A percentile compares a stretch with the other conserved stretches of the same genome.
phyloP scores from a whole-genome alignment of 2,797 vertebrate species.

The Acridotheres tristis region DNA sequence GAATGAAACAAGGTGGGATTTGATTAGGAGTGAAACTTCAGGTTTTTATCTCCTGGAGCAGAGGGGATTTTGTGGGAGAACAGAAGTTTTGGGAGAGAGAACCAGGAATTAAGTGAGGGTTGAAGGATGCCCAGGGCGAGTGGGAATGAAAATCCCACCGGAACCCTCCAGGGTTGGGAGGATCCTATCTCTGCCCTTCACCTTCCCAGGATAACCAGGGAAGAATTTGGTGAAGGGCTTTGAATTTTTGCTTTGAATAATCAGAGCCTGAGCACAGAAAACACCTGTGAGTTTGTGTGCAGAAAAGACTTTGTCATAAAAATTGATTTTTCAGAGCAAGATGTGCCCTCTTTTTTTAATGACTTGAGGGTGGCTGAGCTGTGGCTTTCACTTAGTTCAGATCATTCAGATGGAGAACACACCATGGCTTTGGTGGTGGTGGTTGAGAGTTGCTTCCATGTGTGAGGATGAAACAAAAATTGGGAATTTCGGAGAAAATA shows the following conservation, averaged over 20 bases:
- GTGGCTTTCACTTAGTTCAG: not conserved
- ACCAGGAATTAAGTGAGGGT: not conserved
- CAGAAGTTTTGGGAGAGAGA: not conserved
- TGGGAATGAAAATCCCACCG: not conserved
- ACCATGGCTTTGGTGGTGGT: accelerated
- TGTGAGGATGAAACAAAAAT: not conserved
- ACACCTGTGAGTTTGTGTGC: not conserved
- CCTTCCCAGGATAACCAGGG: not conserved
- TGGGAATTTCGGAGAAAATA: accelerated
- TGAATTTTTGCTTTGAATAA: not conserved
- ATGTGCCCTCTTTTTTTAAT: not conserved
- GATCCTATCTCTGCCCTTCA: not conserved
- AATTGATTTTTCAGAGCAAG: not conserved
- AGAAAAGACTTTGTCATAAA: not conserved
- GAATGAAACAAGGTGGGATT: not conserved
- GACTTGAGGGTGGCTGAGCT: not conserved
- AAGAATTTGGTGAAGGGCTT: not conserved
- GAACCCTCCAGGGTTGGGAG: not conserved
- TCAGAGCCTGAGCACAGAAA: not conserved
- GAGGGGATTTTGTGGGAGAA: not conserved
- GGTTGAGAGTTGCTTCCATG: not conserved
- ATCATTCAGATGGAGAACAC: too few species aligned
- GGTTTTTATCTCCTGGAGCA: not conserved
- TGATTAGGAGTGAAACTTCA: not conserved
- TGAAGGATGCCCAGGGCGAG: not conserved